Conservation (phyloP, 2,888 invertebrate genomes). For the Drosophila nigritarsus region DNA sequence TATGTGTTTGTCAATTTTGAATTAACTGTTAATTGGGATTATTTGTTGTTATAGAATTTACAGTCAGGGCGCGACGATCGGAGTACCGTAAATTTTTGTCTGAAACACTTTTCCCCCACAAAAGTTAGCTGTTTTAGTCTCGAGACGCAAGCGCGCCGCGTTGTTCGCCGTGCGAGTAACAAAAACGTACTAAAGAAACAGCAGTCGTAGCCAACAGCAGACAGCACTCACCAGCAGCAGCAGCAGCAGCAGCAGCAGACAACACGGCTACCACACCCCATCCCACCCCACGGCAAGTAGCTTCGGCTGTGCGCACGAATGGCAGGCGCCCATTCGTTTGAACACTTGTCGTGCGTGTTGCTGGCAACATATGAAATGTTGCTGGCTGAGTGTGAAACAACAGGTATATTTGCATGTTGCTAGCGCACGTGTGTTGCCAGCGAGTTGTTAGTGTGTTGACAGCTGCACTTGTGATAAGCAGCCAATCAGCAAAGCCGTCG, state of each 20-base stretch:
- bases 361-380: slow-evolving; percentile 41
- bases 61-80: slow-evolving; percentile 49
- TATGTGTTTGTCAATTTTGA: background rate
- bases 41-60: slow-evolving; percentile 23
- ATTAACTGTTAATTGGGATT: slow-evolving; percentile 3
- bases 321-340: slow-evolving; percentile 14
- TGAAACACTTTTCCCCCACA: slow-evolving; percentile 35
- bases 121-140: slow-evolving; percentile 15
- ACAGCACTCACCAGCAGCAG: slow-evolving; percentile 23
- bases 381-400: slow-evolving; percentile 31
- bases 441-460: slow-evolving; percentile 2
- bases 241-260: slow-evolving; percentile 18
- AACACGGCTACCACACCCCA: slow-evolving; percentile 4
- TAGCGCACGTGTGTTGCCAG: background rate
- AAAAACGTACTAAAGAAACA: slow-evolving; percentile 68
- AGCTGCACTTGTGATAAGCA: slow-evolving; percentile 45
- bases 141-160: slow-evolving; percentile 63
- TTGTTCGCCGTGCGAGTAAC: slow-evolving; percentile 66
- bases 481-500: slow-evolving; percentile 20
- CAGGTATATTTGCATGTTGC: slow-evolving; percentile 54
- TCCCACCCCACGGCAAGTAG: background rate
- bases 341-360: slow-evolving; percentile 46
- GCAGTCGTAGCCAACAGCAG: slow-evolving; percentile 30
- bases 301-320: slow-evolving; percentile 47
- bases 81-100: slow-evolving; percentile 35